Conservation (phyloP, 2,797 vertebrate species). For the Megalops cyprinoides region DNA sequence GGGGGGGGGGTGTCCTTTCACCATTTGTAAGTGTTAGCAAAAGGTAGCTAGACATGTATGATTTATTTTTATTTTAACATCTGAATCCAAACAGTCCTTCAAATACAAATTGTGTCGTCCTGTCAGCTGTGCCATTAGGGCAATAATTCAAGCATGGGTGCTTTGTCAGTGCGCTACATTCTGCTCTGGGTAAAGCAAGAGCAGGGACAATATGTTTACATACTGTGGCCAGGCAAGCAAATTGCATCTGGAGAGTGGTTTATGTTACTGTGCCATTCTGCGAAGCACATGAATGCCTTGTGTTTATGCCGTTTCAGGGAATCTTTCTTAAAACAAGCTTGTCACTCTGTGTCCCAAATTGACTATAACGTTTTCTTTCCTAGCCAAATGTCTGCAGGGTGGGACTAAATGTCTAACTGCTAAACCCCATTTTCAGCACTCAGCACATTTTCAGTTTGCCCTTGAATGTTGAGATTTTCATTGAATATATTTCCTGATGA, state of each 20-base stretch:
- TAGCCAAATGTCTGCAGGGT: neutral
- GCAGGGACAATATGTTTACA: conserved; percentile 50
- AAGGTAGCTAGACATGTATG: neutral
- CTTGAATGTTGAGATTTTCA: neutral
- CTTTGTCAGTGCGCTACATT: neutral
- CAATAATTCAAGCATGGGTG: too few species aligned
- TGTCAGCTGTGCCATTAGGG: neutral
- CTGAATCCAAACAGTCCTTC: too few species aligned
- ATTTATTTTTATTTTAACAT: neutral
- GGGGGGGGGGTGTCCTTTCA: too few species aligned
- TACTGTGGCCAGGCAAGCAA: conserved; percentile 41
- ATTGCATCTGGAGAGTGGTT: conserved; percentile 50
- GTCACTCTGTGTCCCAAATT: conserved; percentile 44
- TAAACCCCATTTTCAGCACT: neutral
- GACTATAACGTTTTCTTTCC: conserved; percentile 36
- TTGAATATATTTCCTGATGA: neutral
- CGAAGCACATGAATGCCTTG: conserved; percentile 21
- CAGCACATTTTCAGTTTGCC: neutral
- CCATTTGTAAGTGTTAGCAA: neutral
- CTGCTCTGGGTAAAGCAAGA: conserved; percentile 47
- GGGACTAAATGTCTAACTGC: neutral
- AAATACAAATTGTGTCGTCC: too few species aligned
- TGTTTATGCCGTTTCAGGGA: conserved; percentile 38
- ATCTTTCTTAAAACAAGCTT: conserved; percentile 43
- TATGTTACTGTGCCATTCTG: conserved; percentile 26